Base-by-base conservation (phyloP, 1,140 invertebrate species). In the Platyscapa corneri region DNA sequence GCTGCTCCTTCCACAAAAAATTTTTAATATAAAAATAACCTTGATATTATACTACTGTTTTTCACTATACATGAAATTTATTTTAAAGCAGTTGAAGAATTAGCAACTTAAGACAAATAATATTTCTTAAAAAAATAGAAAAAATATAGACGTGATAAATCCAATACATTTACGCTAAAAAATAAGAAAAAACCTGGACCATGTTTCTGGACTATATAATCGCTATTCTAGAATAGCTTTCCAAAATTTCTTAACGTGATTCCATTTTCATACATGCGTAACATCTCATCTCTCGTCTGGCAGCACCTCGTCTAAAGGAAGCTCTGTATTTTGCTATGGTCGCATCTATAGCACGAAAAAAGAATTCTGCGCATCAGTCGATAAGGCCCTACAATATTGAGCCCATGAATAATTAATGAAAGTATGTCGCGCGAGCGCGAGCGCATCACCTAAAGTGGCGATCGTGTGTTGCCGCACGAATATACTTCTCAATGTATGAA, bases 341-440 rank as follows among this genome's bases (percentile, higher is more conserved):
- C 32, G 53, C 10, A 37, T 60, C 32, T 27, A 34, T 18, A 32
- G 56, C 23, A 34, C 10, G 5, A 20, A 49, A 64, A 20, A 78
- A 77, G 46, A 82, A 82, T 83, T 78, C 34, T 18, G 39, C 12
- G 56, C 70, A 34, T 56, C 39, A 81, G 34, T 32, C 37, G 78
- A 76, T 82, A 56, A 72, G 12, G 27, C 39, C 60, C 74, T 72
- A 83, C 65, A 79, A 72, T 70, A 72, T 72, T 75, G 64, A 83
- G 65, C 65, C 46, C 64, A 86, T 84, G 83, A 84, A 84, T 84
- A 84, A 84, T 84, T 84, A 65, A 84, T 84, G 83, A 53, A 78
- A 56, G 83, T n/a, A 39, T 67, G 74, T 67, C n/a, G 39, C 75
- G 74, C 32, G 56, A 42, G 67, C 14, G 23, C 27, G 27, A 65